Evolutionary conservation across 2,797 vertebrate species (phyloP), one percentile per base, ranked within the genome.

Genomic region (Perodicticus potto): DNA sequence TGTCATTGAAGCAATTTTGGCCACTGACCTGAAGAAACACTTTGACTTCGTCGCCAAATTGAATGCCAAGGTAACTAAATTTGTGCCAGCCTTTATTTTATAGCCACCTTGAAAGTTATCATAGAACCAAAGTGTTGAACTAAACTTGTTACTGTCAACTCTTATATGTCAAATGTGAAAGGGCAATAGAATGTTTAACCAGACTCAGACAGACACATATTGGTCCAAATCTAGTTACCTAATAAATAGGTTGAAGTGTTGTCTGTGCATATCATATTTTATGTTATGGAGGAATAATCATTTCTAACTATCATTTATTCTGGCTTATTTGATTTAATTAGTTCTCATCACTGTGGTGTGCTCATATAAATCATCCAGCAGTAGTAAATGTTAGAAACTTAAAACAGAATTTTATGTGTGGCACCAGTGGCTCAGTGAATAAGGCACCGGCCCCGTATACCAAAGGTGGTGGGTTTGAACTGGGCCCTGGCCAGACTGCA

Each of bases 1-100:
- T 49, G 99, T 99, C 97, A 99, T 99, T 5, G 99, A 99, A 98
- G 99, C 99, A 82, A 99, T 99, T 96, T 98, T 99, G 97, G 99
- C 99, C 96, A 99, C 99, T 0, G 99, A 99, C 97, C 98, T 99
- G 87, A 99, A 99, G 98, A 99, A 99, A 98, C 99, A 99, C 98
- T 99, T 99, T 74, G 99, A 99, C 98, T 99, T 99, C 27, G 98
- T 99, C 16, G 99, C 99, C 61, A 99, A 99, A 97, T 99, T 99
- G 97, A 99, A 99, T 9, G 99, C 99, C 95, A 99, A 99, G 99
- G 99, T 99, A 98, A 98, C 49, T 76, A 85, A 65, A 93, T 87
- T 6, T 4, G 1, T 70, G 92, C 2, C 2, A 1, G 14, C 78
- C 86, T 70, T 93, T 63, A 25, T n/a, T 94, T 83, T 63, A 37